Conservation (phyloP, 2,797 vertebrate genomes). For the Acrossocheilus wenchowensis region DNA sequence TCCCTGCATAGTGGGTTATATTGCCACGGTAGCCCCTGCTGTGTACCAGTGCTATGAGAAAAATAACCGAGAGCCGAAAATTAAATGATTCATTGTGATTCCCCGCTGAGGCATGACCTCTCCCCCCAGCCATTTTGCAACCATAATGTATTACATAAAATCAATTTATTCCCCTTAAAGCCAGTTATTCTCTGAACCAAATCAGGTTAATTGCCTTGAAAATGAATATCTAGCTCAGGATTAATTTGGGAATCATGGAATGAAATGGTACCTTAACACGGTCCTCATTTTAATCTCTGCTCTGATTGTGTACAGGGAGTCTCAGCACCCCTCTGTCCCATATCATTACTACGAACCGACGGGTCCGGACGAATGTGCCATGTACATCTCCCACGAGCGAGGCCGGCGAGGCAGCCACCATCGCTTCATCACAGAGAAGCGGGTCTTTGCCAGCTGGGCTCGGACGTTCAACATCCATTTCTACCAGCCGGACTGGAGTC, state of each 20-base stretch:
- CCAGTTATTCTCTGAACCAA: conserved; percentile 50
- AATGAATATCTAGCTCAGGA: conserved; percentile 40
- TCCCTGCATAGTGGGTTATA: neutral
- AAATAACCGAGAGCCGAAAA: conserved; percentile 47
- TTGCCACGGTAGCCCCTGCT: neutral
- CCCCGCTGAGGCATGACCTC: conserved; percentile 51
- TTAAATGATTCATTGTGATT: conserved; percentile 56
- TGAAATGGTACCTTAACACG: conserved; percentile 16
- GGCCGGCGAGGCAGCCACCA: conserved; percentile 95
- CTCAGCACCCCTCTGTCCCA: conserved; percentile 88
- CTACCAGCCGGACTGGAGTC: conserved; percentile 95
- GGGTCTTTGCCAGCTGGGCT: conserved; percentile 95
- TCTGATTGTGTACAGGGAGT: conserved; percentile 79
- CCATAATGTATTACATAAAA: conserved; percentile 57
- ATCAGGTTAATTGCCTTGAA: conserved; percentile 61
- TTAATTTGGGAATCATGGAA: conserved; percentile 58
- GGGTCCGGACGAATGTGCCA: conserved; percentile 93
- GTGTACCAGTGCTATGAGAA: neutral
- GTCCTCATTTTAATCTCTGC: conserved; percentile 9
- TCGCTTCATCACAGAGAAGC: conserved; percentile 97
- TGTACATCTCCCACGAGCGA: conserved; percentile 97
- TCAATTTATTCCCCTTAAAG: conserved; percentile 58
- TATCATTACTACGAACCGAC: conserved; percentile 97
- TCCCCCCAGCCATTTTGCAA: conserved; percentile 46
- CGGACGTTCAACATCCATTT: conserved; percentile 94